Evolutionary conservation across 2,113 vertebrate genomes (phyloP).

Genomic region (Empidonax traillii): DNA sequence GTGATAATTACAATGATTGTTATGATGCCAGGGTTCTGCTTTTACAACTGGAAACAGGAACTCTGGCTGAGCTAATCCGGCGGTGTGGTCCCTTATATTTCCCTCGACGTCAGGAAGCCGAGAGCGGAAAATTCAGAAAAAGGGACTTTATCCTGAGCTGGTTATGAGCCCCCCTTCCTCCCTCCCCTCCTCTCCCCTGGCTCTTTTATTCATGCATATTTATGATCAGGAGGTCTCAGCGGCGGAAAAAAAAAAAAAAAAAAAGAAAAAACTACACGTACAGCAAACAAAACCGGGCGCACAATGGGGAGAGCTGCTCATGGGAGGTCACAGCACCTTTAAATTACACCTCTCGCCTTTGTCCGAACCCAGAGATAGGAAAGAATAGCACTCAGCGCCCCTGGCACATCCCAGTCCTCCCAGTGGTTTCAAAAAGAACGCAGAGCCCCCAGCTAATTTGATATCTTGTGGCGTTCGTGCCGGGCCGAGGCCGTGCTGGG

Average conservation of each 20-base stretch:
- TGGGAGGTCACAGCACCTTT: constrained; percentile 67
- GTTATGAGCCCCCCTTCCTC: constrained; percentile 56
- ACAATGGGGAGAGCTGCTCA: constrained; percentile 56
- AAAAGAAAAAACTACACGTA: constrained; percentile 36
- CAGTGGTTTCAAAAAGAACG: constrained; percentile 35
- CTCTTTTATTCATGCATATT: constrained; percentile 63
- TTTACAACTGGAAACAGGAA: constrained; percentile 42
- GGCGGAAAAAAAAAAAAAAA: background rate
- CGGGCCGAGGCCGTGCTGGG: background rate
- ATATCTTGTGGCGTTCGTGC: constrained; percentile 44
- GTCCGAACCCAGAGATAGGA: constrained; percentile 60
- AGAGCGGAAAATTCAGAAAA: constrained; percentile 44
- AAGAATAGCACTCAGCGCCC: constrained; percentile 15
- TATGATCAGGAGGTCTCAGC: constrained; percentile 56
- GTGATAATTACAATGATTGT: constrained; percentile 70
- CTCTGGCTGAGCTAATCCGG: constrained; percentile 59
- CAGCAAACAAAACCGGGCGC: constrained; percentile 23
- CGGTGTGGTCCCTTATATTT: constrained; percentile 49
- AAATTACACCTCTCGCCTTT: constrained; percentile 71
- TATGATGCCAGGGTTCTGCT: constrained; percentile 54
- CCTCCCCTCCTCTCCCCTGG: background rate
- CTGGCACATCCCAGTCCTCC: constrained; percentile 30
- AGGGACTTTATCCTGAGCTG: constrained; percentile 56
- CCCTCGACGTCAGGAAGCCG: constrained; percentile 23
- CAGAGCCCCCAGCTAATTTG: constrained; percentile 32